Conservation (phyloP, 2,113 vertebrate genomes). For the Pogonocichla stellata region DNA sequence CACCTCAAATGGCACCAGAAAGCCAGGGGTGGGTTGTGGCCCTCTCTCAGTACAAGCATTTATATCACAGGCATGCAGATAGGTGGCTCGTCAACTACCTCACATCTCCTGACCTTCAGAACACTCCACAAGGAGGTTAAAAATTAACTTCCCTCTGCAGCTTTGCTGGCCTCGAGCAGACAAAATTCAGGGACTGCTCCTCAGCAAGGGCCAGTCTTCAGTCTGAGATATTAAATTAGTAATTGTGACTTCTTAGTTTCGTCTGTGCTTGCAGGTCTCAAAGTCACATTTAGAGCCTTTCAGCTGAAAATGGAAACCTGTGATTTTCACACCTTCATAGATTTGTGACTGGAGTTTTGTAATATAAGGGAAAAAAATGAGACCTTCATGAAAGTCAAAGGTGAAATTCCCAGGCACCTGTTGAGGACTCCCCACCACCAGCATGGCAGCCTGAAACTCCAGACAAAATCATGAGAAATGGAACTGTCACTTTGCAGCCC, state of each 20-base stretch:
- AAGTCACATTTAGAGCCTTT: neutral
- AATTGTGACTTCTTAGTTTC: neutral
- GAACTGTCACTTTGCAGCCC: neutral
- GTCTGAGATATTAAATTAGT: neutral
- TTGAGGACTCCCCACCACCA: neutral
- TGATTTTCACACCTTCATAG: neutral
- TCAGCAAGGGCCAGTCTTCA: neutral
- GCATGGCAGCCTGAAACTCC: neutral
- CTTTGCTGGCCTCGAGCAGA: neutral
- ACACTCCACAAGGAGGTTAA: neutral
- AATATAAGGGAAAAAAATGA: neutral
- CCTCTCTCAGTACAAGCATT: neutral
- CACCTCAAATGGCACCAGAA: neutral
- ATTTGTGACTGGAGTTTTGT: neutral
- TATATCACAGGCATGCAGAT: neutral
- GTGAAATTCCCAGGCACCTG: neutral
- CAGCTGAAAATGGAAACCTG: neutral
- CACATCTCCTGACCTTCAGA: neutral
- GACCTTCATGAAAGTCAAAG: neutral
- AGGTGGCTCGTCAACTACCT: neutral
- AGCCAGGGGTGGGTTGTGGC: neutral
- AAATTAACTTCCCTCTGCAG: neutral
- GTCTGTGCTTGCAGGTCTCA: neutral
- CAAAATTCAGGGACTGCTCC: neutral
- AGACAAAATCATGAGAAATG: neutral